These are phyloP conservation scores for Amia ocellicauda DNA, from an alignment of 2,113 vertebrate species.

Conservation along the genomic window DNA sequence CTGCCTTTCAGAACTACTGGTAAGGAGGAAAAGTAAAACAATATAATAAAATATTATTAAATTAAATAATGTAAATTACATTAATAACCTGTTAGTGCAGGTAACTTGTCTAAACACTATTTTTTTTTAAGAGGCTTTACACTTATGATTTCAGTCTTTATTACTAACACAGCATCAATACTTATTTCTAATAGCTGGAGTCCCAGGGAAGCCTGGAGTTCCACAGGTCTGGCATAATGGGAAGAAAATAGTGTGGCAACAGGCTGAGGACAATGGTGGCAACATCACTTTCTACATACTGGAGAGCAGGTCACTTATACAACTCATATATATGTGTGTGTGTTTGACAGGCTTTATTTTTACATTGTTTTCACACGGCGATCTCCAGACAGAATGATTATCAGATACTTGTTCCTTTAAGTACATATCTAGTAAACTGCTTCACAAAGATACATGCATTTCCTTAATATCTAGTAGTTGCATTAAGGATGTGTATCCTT, in stretches of 20 bases:
- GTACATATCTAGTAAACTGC: too few species aligned
- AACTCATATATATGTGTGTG: slow-evolving; percentile 28
- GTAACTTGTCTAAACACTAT: background rate
- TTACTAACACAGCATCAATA: slow-evolving; percentile 17
- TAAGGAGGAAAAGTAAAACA: slow-evolving; percentile 22
- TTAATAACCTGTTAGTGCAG: background rate
- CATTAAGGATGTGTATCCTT: too few species aligned
- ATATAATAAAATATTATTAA: background rate
- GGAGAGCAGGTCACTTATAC: slow-evolving; percentile 52
- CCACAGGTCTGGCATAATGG: slow-evolving; percentile 50
- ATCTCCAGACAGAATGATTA: too few species aligned
- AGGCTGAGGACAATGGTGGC: slow-evolving; percentile 61
- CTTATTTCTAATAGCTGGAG: slow-evolving; percentile 49
- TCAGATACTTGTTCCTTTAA: too few species aligned
- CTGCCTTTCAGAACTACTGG: slow-evolving; percentile 60
- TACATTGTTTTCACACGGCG: too few species aligned
- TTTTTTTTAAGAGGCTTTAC: too few species aligned
- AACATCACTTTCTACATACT: slow-evolving; percentile 56
- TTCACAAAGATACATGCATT: too few species aligned
- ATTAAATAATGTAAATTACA: background rate
- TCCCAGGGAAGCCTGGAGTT: slow-evolving; percentile 61
- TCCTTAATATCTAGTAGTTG: too few species aligned
- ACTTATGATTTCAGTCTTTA: too few species aligned
- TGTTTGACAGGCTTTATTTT: too few species aligned
- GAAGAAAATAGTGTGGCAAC: slow-evolving; percentile 60